A percentile compares a stretch with the other conserved stretches of the same genome.
phyloP scores from a whole-genome alignment of 2,888 invertebrate genomes.

The Phragmatobia fuliginosa region DNA sequence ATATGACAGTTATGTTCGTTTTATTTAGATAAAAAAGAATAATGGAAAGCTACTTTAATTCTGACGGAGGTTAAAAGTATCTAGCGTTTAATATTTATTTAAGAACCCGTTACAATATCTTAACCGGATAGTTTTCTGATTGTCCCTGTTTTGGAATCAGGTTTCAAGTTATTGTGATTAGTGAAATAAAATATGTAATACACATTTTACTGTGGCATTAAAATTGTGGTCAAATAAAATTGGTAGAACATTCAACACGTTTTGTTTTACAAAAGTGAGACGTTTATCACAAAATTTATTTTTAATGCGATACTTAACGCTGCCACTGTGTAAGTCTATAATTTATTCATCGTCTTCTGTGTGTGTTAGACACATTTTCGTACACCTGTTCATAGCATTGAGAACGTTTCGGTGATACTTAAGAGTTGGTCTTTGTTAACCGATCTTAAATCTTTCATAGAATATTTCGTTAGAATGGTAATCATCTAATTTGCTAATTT shows the following conservation, averaged over 20 bases:
- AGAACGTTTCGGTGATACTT: neutral
- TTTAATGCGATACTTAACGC: slow-evolving; percentile 33
- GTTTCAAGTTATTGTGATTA: too few species aligned
- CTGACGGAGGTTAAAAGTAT: neutral
- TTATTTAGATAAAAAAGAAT: too few species aligned
- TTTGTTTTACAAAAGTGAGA: slow-evolving; percentile 21
- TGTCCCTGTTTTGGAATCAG: neutral
- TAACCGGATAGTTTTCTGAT: too few species aligned
- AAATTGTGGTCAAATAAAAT: neutral
- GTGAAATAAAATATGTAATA: too few species aligned
- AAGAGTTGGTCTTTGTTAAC: slow-evolving; percentile 6
- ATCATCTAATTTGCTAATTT: too few species aligned
- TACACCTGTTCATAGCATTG: neutral
- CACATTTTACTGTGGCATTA: too few species aligned
- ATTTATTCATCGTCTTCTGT: slow-evolving; percentile 38
- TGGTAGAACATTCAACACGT: neutral
- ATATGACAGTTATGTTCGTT: neutral
- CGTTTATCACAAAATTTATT: slow-evolving; percentile 23
- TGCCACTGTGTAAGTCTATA: slow-evolving; percentile 17
- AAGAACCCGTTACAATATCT: too few species aligned
- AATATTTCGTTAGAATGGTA: slow-evolving; percentile 1
- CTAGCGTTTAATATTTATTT: too few species aligned
- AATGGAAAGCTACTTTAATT: too few species aligned
- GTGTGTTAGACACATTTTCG: slow-evolving; percentile 19
- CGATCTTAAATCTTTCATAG: slow-evolving; percentile 7